Evolutionary conservation across 53 echinoderm and acorn worm species (phyloP), one percentile per base, ranked within the genome.

Genomic region (Holothuria leucospilota): DNA sequence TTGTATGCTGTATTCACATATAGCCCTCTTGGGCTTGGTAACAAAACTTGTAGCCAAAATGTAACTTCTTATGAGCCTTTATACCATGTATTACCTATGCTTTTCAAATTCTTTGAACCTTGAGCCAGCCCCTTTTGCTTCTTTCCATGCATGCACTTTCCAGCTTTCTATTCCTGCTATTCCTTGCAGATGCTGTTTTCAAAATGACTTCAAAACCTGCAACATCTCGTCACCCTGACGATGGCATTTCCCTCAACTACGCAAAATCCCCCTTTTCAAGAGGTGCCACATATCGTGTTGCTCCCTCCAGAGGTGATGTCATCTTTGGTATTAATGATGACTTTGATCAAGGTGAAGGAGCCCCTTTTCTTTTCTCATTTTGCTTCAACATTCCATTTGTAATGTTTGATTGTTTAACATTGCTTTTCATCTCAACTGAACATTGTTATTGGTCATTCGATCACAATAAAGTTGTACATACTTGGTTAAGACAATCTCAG

Each of bases 161-260:
- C 28, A 53, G 29, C 79, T 58, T n/a, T 77, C 28, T 4, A 16
- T 56, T 13, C 56, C 87, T 39, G 39, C 40, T 68, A 41, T 53
- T 80, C 80, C 80, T 61, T 59, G 59, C 80, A 96, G 96, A 96
- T 88, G 94, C 94, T 58, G 96, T 96, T 16, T 94, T 92, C 88
- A 56, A 87, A 40, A 77, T 64, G 26, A 89, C 86, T 41, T 51
- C 39, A 29, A 83, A 88, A 78, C 72, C 75, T 21, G 24, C 78
- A 41, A 71, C 72, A 24, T 68, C 62, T 21, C 59, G 85, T 8
- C 99, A 99, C 71, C 95, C 99, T 18, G 99, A 99, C 27, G 92
- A 95, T 26, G 85, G 85, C 21, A 77, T 89, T 16, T 81, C 94
- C 16, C 68, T 86, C 27, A 79, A 85, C 52, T 90, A 88, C 87